Evolutionary conservation across 2,888 invertebrate genomes (phyloP), one percentile per base, ranked within the genome.

Genomic region (Philereme transversata): DNA sequence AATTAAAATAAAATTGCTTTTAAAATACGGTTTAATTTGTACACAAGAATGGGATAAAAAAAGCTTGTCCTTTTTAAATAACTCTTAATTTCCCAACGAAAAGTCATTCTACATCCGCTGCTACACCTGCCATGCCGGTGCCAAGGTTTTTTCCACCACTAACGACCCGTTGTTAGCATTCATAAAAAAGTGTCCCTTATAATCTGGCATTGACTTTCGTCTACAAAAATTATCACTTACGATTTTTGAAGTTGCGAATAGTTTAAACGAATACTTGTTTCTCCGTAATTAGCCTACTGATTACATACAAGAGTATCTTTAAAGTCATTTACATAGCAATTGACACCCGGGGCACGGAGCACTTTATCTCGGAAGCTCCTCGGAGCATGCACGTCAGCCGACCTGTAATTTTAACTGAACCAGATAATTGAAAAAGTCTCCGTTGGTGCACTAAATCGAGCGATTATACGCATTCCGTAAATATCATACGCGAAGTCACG

Each of bases 91-190:
- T 60, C 63, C 9, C 49, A 43, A 49, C 59, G 63, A 59, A 63
- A 77, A 79, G 73, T 74, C 68, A 73, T 73, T 76, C 76, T 58
- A 76, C 87, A 86, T 86, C 87, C 86, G 85, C 80, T 76, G 75
- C 64, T 65, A 73, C 85, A 84, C 85, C 84, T 86, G 83, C 81
- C 76, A 84, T 86, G 83, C 81, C 76, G 72, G 71, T 66, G 70
- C 57, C 71, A 72, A 69, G 57, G 75, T 82, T 85, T 83, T 85
- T 82, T 81, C 74, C 66, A 73, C 40, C 73, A 71, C 72, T 72
- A 54, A 51, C 44, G 48, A 58, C 55, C 62, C 58, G 58, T 51
- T 50, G 67, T 60, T 55, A 58, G 50, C 43, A 59, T 58, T 54
- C 61, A 61, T 65, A 60, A 64, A 60, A 65, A 59, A 62, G 59